Conservation (phyloP, 2,797 vertebrate species). For the Ctenosaura bakeri region DNA sequence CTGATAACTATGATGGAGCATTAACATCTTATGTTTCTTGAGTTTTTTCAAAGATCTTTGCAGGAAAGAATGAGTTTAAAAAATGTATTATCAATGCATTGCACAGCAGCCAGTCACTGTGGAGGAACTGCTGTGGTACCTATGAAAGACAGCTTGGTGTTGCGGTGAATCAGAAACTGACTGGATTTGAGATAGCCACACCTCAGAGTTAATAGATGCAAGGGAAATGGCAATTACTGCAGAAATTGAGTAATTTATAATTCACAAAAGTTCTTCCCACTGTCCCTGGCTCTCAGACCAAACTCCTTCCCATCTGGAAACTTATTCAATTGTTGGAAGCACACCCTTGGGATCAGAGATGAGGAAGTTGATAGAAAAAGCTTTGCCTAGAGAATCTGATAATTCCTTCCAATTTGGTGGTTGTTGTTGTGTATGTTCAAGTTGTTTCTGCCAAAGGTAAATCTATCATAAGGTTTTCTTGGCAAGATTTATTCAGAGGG, state of each 20-base stretch:
- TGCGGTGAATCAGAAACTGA: neutral
- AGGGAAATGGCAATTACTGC: neutral
- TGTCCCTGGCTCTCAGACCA: neutral
- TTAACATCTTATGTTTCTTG: neutral
- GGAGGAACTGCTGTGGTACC: rapidly evolving
- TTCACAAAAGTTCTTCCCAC: neutral
- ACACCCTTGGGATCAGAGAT: too few relatives aligned
- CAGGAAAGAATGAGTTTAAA: neutral
- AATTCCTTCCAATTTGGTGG: too few relatives aligned
- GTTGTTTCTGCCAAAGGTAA: too few relatives aligned
- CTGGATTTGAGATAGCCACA: neutral
- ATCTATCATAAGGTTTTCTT: too few relatives aligned
- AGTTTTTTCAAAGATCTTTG: rapidly evolving
- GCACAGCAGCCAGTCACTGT: neutral
- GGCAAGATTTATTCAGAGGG: too few relatives aligned
- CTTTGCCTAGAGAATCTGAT: too few relatives aligned
- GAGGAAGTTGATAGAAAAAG: neutral
- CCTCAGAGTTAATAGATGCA: neutral
- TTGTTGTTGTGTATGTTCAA: too few relatives aligned
- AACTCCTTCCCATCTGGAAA: neutral
- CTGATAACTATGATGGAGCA: neutral
- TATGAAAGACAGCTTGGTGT: neutral
- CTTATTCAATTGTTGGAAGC: neutral
- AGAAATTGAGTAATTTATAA: neutral
- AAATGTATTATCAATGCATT: neutral